Evolutionary conservation across 2,113 vertebrate species (phyloP).

Genomic region (Nanorana parkeri): DNA sequence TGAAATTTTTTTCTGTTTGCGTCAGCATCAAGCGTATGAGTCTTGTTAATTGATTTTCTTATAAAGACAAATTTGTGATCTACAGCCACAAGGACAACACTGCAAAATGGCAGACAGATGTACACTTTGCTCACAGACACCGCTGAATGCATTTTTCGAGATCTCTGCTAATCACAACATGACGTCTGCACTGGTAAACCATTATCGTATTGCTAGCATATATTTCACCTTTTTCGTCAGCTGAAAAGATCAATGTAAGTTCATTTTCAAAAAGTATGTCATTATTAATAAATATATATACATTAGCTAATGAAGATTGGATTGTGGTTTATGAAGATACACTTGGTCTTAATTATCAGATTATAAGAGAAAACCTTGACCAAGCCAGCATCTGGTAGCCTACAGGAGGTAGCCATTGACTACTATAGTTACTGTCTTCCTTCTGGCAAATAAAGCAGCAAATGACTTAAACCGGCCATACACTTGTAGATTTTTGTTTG

Average conservation of each 20-base stretch:
- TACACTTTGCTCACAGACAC: background rate
- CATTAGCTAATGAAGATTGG: too few relatives aligned
- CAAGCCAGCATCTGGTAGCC: too few relatives aligned
- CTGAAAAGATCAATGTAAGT: background rate
- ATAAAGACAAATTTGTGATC: background rate
- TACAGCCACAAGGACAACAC: background rate
- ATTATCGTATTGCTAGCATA: background rate
- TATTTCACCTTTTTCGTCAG: background rate
- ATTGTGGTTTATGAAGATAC: too few relatives aligned
- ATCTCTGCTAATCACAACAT: slow-evolving; percentile 10
- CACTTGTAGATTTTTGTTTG: too few relatives aligned
- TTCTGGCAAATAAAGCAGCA: too few relatives aligned
- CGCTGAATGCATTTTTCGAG: background rate
- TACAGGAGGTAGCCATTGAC: too few relatives aligned
- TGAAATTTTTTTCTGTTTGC: slow-evolving; percentile 3
- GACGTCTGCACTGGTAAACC: background rate
- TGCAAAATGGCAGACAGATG: slow-evolving; percentile 37
- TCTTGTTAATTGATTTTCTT: slow-evolving; percentile 8
- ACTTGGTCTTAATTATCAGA: too few relatives aligned
- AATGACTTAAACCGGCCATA: too few relatives aligned
- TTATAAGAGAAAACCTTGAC: too few relatives aligned
- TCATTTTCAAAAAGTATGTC: too few relatives aligned
- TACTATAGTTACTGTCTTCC: too few relatives aligned
- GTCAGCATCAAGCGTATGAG: background rate
- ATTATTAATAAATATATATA: too few relatives aligned